These are phyloP conservation scores for Epistrophe eligans DNA, from an alignment of 2,888 invertebrate species.

Conservation along the genomic window DNA sequence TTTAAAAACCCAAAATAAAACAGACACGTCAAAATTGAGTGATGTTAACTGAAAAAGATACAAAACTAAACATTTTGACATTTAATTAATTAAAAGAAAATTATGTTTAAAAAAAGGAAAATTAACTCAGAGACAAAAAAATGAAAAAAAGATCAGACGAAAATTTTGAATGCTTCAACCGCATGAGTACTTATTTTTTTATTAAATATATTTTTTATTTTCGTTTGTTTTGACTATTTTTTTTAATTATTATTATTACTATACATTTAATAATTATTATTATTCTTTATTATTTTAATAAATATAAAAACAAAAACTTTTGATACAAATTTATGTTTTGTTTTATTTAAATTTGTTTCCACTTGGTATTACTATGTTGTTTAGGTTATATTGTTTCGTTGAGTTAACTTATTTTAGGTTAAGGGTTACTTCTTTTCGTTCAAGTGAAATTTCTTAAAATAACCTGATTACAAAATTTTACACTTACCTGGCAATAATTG, in stretches of 20 bases:
- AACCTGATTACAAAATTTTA: too few relatives aligned
- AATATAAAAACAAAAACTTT: slow-evolving; percentile 70
- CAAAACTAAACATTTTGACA: slow-evolving; percentile 13
- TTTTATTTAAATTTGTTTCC: slow-evolving; percentile 37
- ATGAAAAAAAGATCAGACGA: slow-evolving; percentile 14
- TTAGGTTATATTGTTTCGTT: too few relatives aligned
- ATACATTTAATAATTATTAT: slow-evolving; percentile 72
- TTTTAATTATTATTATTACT: slow-evolving; percentile 68
- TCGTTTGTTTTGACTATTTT: slow-evolving; percentile 73
- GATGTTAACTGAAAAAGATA: slow-evolving; percentile 13
- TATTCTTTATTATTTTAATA: slow-evolving; percentile 76
- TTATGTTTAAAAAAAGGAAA: not conserved
- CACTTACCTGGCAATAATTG: too few relatives aligned
- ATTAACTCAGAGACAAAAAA: slow-evolving; percentile 16
- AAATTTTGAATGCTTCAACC: slow-evolving; percentile 65
- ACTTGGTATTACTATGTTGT: not conserved
- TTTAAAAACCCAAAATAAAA: not conserved
- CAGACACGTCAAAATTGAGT: not conserved
- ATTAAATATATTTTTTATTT: slow-evolving; percentile 67
- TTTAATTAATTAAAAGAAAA: slow-evolving; percentile 32
- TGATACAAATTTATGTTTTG: slow-evolving; percentile 67
- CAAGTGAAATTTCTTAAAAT: too few relatives aligned
- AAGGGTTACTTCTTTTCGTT: too few relatives aligned
- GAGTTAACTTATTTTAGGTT: not conserved
- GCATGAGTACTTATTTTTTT: slow-evolving; percentile 74